Conservation (phyloP, 2,113 vertebrate genomes). For the Dolichallabes microphthalmus region DNA sequence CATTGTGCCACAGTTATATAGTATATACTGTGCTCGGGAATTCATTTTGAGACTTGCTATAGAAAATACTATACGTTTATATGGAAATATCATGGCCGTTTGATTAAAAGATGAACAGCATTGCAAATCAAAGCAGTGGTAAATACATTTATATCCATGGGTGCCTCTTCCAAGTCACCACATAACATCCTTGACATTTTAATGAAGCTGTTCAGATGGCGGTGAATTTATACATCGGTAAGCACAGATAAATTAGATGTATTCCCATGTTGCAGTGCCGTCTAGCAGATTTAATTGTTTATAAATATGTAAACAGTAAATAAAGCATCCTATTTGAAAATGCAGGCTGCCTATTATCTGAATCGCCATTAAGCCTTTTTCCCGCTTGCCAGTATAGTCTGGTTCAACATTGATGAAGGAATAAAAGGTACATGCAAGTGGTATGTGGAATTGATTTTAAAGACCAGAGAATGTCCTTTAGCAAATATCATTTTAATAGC, state of each 20-base stretch:
- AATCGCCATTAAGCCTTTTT: constrained; percentile 24
- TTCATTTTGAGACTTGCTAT: constrained; percentile 15
- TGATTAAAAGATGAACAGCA: constrained; percentile 35
- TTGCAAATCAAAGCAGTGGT: constrained; percentile 20
- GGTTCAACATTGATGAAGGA: constrained; percentile 23
- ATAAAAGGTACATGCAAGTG: background rate
- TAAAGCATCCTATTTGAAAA: constrained; percentile 44
- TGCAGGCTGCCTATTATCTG: constrained; percentile 41
- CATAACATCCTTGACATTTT: constrained; percentile 51
- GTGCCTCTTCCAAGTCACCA: constrained; percentile 36
- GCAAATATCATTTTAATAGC: constrained; percentile 25
- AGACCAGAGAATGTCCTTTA: constrained; percentile 6
- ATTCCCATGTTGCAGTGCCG: constrained; percentile 36
- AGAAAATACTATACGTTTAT: background rate
- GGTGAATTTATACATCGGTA: constrained; percentile 49
- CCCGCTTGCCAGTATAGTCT: background rate
- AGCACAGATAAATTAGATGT: constrained; percentile 44
- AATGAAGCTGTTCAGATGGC: constrained; percentile 50
- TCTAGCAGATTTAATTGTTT: constrained; percentile 49
- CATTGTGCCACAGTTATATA: background rate
- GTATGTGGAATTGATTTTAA: constrained; percentile 28
- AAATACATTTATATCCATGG: constrained; percentile 22
- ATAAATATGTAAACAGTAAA: constrained; percentile 50
- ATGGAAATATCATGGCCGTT: background rate
- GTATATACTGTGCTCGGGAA: background rate